A percentile compares a stretch with the other conserved stretches of the same genome.
Conservation (phyloP, 2,888 invertebrate species). For the Corythucha ciliata region DNA sequence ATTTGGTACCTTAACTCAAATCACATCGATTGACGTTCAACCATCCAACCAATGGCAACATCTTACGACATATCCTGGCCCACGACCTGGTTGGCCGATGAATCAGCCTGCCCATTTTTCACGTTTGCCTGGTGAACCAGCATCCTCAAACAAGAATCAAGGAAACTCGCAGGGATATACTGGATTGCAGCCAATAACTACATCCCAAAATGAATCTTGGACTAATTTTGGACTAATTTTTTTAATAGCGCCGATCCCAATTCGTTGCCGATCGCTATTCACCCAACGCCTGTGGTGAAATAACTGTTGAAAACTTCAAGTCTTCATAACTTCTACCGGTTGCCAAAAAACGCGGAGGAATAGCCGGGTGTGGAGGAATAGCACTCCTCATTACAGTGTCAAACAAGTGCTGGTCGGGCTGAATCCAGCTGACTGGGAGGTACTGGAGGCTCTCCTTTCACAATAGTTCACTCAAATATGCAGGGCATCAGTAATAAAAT, state of each 20-base stretch:
- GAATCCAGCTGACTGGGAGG: too few species aligned
- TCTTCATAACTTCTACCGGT: slow-evolving; percentile 5
- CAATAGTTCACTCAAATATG: too few species aligned
- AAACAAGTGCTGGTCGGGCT: too few species aligned
- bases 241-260: slow-evolving; percentile 8
- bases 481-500: too few species aligned
- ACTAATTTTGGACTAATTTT: slow-evolving; percentile 1
- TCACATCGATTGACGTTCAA: slow-evolving; percentile 9
- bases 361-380: slow-evolving; percentile 5
- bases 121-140: slow-evolving; percentile 8
- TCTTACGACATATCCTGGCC: slow-evolving; percentile 1
- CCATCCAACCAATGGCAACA: slow-evolving; percentile 12
- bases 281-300: slow-evolving; percentile 10
- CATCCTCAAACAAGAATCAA: slow-evolving; percentile 1
- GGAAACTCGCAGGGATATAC: slow-evolving; percentile 3
- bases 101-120: slow-evolving; percentile 10
- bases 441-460: too few species aligned
- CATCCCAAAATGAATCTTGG: slow-evolving; percentile 1
- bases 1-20: slow-evolving; percentile 8
- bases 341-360: slow-evolving; percentile 2
- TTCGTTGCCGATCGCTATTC: not conserved
- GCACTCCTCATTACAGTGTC: slow-evolving; percentile 9
- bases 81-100: slow-evolving; percentile 11
- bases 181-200: slow-evolving; percentile 2
- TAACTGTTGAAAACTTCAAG: slow-evolving; percentile 4